Evolutionary conservation across 2,797 vertebrate species (phyloP).

Genomic region (Thamnophis elegans): DNA sequence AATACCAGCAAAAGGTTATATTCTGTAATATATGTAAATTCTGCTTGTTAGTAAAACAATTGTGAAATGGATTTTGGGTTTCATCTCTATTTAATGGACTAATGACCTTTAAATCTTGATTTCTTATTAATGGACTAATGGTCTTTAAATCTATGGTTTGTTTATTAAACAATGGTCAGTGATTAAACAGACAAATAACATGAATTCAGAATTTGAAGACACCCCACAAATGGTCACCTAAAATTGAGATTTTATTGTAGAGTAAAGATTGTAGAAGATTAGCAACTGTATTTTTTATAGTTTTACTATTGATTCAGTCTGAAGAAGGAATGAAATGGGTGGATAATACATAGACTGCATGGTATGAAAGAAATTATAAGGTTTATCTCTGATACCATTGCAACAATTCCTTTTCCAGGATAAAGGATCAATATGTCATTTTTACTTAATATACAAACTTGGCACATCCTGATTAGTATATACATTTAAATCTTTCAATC

Average conservation of each 20-base stretch:
- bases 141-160: neutral
- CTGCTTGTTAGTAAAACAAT: neutral
- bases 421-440: neutral
- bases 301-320: neutral
- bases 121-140: neutral
- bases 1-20: neutral
- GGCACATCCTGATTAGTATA: neutral
- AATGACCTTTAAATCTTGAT: neutral
- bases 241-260: neutral
- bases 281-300: neutral
- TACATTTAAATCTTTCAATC: neutral
- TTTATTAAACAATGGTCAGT: neutral
- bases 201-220: neutral
- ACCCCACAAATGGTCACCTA: neutral
- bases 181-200: neutral
- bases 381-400: neutral
- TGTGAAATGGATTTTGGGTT: neutral
- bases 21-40: no score
- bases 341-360: no score
- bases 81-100: neutral
- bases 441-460: neutral
- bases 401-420: neutral
- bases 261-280: neutral
- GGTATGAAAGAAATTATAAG: neutral
- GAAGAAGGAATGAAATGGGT: neutral